phyloP scores from a whole-genome alignment of 2,888 invertebrate genomes.

The Noctua janthe region DNA sequence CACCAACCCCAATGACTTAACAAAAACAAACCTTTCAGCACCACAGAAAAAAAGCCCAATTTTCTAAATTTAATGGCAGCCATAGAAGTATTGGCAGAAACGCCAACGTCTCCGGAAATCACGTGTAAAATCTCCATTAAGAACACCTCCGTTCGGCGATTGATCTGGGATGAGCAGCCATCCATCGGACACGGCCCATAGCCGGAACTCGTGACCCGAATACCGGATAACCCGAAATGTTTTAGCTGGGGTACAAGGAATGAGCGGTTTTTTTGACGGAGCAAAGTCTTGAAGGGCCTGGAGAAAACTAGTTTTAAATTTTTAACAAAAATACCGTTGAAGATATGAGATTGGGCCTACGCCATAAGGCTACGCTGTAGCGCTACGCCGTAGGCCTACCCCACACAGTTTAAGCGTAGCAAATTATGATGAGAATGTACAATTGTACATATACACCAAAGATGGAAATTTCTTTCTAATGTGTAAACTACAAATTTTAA shows the following conservation, averaged over 20 bases:
- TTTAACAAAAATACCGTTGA: neutral
- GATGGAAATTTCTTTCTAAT: neutral
- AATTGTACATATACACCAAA: neutral
- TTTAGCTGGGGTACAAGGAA: constrained; percentile 51
- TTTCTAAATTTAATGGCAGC: constrained; percentile 70
- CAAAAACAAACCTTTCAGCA: constrained; percentile 29
- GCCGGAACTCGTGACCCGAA: constrained; percentile 86
- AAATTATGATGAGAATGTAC: neutral
- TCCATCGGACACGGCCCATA: constrained; percentile 86
- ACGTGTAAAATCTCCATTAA: constrained; percentile 90
- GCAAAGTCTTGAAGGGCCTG: neutral
- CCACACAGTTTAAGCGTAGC: neutral
- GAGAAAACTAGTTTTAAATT: neutral
- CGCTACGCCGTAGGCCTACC: neutral
- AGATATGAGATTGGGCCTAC: neutral
- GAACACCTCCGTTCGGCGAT: constrained; percentile 81
- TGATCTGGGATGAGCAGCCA: constrained; percentile 88
- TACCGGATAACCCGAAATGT: constrained; percentile 77
- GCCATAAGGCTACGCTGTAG: neutral
- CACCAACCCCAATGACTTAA: constrained; percentile 41
- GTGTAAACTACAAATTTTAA: neutral
- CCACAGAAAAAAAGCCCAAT: constrained; percentile 57
- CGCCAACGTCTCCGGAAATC: constrained; percentile 82
- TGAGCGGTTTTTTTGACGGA: neutral
- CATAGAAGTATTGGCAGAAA: constrained; percentile 77